Conservation (phyloP, 2,888 invertebrate genomes). For the Rapana venosa region DNA sequence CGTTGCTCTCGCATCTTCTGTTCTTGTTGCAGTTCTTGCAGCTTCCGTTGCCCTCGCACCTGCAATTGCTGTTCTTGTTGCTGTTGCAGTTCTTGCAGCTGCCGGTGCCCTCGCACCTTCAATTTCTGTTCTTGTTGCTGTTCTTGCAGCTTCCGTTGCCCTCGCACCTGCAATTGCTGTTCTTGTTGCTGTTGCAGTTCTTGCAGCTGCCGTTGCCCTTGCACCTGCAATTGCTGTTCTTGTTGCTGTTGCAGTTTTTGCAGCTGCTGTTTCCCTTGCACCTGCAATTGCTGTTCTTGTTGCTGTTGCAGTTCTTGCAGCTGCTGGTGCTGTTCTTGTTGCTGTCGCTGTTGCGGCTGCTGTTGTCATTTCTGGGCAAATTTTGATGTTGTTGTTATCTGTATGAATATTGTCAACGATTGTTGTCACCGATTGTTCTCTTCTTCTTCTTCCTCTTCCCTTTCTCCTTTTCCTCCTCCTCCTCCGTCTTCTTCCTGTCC, state of each 20-base stretch:
- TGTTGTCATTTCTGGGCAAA: neutral
- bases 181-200: too few relatives aligned
- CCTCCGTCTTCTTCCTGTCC: neutral
- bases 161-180: conserved; percentile 6
- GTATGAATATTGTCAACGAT: neutral
- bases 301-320: too few relatives aligned
- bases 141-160: conserved; percentile 51
- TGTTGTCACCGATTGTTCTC: too few relatives aligned
- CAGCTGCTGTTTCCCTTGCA: too few relatives aligned
- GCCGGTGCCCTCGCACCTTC: conserved; percentile 47
- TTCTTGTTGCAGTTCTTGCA: conserved; percentile 49
- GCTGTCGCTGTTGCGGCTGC: too few relatives aligned
- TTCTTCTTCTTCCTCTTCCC: neutral
- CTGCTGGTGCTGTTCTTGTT: too few relatives aligned
- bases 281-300: too few relatives aligned
- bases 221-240: too few relatives aligned
- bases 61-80: conserved; percentile 52
- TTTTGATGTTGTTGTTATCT: neutral
- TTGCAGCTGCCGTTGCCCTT: too few relatives aligned
- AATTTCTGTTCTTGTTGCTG: conserved; percentile 49
- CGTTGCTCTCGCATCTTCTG: too few relatives aligned
- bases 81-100: too few relatives aligned
- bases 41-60: conserved; percentile 50
- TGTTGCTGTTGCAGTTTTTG: too few relatives aligned
- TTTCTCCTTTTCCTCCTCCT: neutral